These are phyloP conservation scores for Crematogaster levior DNA, from an alignment of 2,888 invertebrate species.

Conservation along the genomic window DNA sequence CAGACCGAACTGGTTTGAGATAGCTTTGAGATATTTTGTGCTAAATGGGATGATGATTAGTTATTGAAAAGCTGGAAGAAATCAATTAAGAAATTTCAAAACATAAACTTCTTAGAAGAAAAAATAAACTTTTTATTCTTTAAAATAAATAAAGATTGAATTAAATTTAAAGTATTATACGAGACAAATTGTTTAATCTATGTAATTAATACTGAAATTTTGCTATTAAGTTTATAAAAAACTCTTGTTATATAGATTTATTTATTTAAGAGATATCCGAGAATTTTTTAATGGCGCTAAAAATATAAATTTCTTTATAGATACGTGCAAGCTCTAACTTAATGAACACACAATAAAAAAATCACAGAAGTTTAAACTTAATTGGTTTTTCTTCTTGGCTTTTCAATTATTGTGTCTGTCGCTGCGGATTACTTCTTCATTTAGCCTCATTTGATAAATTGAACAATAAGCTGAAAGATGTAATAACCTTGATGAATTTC, in stretches of 20 bases:
- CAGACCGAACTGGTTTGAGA: no score
- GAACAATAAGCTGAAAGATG: constrained; percentile 40
- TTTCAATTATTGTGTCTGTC: constrained; percentile 14
- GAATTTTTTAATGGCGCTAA: neutral
- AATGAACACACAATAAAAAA: neutral
- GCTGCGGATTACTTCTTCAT: constrained; percentile 3
- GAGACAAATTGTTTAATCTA: neutral
- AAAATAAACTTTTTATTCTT: neutral
- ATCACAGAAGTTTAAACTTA: neutral
- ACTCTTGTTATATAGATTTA: neutral
- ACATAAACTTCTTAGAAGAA: neutral
- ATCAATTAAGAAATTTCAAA: constrained; percentile 2
- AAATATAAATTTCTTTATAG: neutral
- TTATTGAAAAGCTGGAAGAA: neutral
- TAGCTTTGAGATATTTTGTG: no score
- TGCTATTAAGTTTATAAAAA: neutral
- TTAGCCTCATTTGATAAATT: constrained; percentile 35
- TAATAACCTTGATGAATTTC: constrained; percentile 67
- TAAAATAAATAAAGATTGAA: neutral
- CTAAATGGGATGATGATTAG: no score
- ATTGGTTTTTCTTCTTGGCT: constrained; percentile 23
- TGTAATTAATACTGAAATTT: neutral
- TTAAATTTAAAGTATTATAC: neutral
- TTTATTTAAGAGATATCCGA: neutral
- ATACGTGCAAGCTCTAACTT: neutral